A percentile compares a stretch with the other conserved stretches of the same genome.
Conservation (phyloP, 2,888 invertebrate genomes). For the Chloroclysta siterata region DNA sequence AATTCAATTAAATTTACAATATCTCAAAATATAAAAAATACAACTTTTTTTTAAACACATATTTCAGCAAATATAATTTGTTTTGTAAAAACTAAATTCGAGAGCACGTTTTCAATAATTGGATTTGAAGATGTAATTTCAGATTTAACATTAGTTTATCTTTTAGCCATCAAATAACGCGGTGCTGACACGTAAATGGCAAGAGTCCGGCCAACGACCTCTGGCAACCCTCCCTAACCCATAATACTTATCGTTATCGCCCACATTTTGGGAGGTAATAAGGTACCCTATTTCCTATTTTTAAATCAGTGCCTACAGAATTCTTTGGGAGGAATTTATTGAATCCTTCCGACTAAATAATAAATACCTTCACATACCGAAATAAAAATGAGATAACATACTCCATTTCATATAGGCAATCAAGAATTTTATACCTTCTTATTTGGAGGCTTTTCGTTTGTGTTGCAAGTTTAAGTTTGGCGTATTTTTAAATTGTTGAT, state of each 20-base stretch:
- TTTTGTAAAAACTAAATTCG: slow-evolving; percentile 9
- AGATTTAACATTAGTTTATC: slow-evolving; percentile 25
- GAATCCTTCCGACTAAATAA: background rate
- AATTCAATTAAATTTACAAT: slow-evolving; percentile 25
- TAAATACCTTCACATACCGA: background rate
- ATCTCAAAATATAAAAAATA: too few species aligned
- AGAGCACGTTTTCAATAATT: slow-evolving; percentile 18
- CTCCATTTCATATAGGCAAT: background rate
- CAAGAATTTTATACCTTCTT: background rate
- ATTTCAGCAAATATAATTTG: background rate
- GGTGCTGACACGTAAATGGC: slow-evolving; percentile 26
- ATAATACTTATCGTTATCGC: slow-evolving; percentile 34
- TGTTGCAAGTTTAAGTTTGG: slow-evolving; percentile 6
- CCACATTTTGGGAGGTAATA: slow-evolving; percentile 24
- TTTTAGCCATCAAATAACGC: slow-evolving; percentile 19
- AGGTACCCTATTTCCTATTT: slow-evolving; percentile 25
- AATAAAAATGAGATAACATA: background rate
- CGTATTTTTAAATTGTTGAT: slow-evolving; percentile 18
- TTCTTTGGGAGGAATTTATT: background rate
- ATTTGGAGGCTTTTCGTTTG: slow-evolving; percentile 13
- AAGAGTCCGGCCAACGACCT: slow-evolving; percentile 24
- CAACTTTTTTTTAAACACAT: too few species aligned
- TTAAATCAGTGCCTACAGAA: slow-evolving; percentile 14
- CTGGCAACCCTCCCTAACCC: slow-evolving; percentile 26
- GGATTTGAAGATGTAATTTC: slow-evolving; percentile 21